Percentiles rank a stretch among this genome's conserved stretches.
Conservation (phyloP, 2,113 vertebrate species). For the Pseudonaja textilis region DNA sequence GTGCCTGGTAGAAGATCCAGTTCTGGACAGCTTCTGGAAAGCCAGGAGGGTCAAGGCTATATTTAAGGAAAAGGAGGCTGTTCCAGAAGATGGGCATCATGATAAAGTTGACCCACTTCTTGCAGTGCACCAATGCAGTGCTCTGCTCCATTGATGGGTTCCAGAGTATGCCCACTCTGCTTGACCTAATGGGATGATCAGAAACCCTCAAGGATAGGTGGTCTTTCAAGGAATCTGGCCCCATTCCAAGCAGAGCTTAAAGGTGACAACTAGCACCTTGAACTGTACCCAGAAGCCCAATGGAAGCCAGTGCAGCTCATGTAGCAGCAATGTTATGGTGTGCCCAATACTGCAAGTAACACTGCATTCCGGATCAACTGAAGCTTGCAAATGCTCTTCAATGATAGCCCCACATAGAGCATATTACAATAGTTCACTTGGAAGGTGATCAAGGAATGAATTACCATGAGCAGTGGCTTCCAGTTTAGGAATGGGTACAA, state of each 20-base stretch:
- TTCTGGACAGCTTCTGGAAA: neutral
- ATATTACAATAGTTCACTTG: neutral
- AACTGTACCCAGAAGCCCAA: neutral
- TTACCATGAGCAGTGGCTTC: neutral
- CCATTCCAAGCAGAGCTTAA: neutral
- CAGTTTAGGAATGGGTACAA: neutral
- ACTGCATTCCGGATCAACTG: neutral
- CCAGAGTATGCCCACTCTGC: neutral
- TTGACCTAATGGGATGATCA: neutral
- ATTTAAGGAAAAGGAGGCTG: neutral
- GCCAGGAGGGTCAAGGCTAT: neutral
- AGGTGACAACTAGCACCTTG: neutral
- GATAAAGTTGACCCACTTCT: neutral
- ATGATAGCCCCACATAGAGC: neutral
- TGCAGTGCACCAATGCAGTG: neutral
- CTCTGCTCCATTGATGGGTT: neutral
- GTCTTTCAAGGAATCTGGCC: neutral
- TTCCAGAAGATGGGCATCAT: neutral
- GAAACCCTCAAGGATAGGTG: neutral
- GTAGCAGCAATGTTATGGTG: neutral
- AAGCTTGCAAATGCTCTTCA: neutral
- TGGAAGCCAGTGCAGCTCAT: neutral
- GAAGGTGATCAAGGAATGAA: neutral
- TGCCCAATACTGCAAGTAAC: neutral
- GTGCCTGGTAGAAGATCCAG: neutral